Evolutionary conservation across 2,888 invertebrate species (phyloP).

Genomic region (Drosophila neonasuta): DNA sequence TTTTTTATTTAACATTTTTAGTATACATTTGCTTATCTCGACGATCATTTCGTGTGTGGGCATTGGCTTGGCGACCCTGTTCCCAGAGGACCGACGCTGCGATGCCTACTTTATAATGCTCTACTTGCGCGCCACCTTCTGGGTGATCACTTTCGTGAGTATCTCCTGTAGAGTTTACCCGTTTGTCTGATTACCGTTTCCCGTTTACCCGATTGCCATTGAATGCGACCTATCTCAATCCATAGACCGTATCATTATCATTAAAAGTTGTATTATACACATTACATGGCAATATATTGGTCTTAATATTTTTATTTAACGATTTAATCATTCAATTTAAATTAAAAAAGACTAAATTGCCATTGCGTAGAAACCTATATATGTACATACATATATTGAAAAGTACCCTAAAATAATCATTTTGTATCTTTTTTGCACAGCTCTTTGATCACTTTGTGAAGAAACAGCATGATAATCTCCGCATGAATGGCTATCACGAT

Average conservation of each 20-base stretch:
- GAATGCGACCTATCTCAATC: conserved; percentile 14
- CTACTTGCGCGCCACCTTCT: conserved; percentile 84
- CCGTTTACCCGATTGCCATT: background rate
- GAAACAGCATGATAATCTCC: conserved; percentile 84
- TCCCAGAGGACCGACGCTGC: conserved; percentile 82
- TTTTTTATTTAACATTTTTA: conserved; percentile 40
- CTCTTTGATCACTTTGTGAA: conserved; percentile 85
- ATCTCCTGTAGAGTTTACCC: background rate
- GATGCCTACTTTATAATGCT: conserved; percentile 85
- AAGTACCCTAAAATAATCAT: too few relatives aligned
- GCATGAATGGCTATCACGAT: conserved; percentile 87
- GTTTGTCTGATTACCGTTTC: background rate
- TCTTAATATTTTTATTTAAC: too few relatives aligned
- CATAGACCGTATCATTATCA: background rate
- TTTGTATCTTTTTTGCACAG: background rate
- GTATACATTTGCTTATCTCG: conserved; percentile 80
- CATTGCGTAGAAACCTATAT: too few relatives aligned
- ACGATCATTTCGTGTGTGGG: conserved; percentile 80
- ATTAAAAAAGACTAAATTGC: too few relatives aligned
- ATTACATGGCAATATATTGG: too few relatives aligned
- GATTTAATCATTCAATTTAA: too few relatives aligned
- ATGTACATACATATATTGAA: too few relatives aligned
- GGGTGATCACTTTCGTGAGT: conserved; percentile 85
- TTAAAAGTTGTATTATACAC: too few relatives aligned
- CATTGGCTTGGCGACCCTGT: conserved; percentile 72